Conservation (phyloP, 1,140 invertebrate species). For the Formica exsecta region DNA sequence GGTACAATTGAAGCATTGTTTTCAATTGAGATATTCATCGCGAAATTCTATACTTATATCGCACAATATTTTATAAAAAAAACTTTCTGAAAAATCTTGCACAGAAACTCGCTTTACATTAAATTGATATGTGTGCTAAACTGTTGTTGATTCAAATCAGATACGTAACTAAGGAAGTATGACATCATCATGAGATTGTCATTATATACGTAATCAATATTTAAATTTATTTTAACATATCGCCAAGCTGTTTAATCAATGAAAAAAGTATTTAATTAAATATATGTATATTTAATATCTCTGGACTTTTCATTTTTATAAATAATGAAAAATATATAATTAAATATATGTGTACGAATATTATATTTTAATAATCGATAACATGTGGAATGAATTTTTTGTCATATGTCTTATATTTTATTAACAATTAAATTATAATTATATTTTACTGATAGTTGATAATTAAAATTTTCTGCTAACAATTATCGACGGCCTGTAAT, state of each 20-base stretch:
- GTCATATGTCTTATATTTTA: neutral
- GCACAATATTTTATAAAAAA: neutral
- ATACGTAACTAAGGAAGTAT: constrained; percentile 44
- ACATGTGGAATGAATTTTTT: too few relatives aligned
- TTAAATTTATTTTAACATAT: neutral
- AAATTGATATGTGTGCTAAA: neutral
- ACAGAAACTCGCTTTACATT: neutral
- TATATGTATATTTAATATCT: neutral
- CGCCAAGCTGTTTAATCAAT: neutral
- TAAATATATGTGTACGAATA: too few relatives aligned
- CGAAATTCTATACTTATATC: neutral
- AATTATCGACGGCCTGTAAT: neutral
- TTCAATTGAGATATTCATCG: neutral
- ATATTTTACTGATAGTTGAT: neutral
- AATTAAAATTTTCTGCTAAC: neutral
- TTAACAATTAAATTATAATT: too few relatives aligned
- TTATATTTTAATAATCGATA: too few relatives aligned
- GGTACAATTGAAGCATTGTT: neutral
- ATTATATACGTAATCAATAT: neutral
- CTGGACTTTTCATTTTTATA: too few relatives aligned
- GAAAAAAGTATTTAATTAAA: neutral
- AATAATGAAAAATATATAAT: too few relatives aligned
- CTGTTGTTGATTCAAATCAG: constrained; percentile 38
- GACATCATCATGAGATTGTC: constrained; percentile 9
- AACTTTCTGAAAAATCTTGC: neutral